Base-by-base conservation (phyloP, 2,888 invertebrate species). In the Nemoura dubitans region DNA sequence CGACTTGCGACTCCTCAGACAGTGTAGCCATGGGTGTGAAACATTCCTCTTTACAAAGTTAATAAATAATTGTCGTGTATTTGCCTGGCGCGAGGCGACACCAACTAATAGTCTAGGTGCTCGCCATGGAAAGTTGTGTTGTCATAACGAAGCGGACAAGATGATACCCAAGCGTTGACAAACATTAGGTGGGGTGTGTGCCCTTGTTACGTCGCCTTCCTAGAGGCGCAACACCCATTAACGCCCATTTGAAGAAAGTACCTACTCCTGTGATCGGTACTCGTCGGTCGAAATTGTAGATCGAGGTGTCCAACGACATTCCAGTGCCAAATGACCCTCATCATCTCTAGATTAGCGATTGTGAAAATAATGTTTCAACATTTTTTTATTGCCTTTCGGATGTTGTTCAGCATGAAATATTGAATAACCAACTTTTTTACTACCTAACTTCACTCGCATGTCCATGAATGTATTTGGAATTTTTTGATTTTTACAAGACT, bases 41-140 rank as follows among this genome's bases (percentile, higher is more conserved):
- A 82, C 30, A 82, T 82, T 82, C 82, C 36, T 0, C 21, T 29
- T 7, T 28, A 82, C 59, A 59, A 59, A 59, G 59, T 59, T 59
- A 78, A 78, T 29, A 82, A 29, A 82, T 30, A 30, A 29, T 30
- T 36, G 30, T 30, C 82, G 26, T 82, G 82, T 82, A 30, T 82
- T 82, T 82, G 82, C 36, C n/a, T 29, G 30, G 30, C 10, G 80
- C 26, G 16, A 36, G 30, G 82, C n/a, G 82, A 82, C 82, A 82
- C 26, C 82, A n/a, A 82, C 82, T 82, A 82, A 82, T 82, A n/a
- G n/a, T n/a, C n/a, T n/a, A 28, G 82, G 30, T 30, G 82, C 7
- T 29, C 59, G n/a, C n/a, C n/a, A n/a, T 59, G 59, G 59, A 59
- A 21, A 59, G 59, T 59, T 59, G 59, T 21, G 59, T 59, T 59